These are phyloP conservation scores for Plebejus argus DNA, from an alignment of 2,888 invertebrate genomes.

Conservation along the genomic window DNA sequence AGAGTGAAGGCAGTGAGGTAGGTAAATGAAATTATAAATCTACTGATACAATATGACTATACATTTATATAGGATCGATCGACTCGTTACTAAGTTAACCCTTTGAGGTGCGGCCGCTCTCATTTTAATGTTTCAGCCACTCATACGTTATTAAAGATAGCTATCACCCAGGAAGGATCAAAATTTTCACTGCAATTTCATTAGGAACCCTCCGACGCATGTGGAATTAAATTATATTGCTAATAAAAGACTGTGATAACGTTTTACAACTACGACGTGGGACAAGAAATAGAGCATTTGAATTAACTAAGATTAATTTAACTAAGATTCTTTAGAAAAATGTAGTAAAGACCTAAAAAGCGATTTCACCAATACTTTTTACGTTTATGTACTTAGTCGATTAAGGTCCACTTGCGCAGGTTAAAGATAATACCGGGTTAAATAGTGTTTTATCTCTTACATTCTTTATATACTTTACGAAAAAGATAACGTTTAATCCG, in stretches of 20 bases:
- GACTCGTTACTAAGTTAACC: constrained; percentile 48
- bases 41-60: constrained; percentile 33
- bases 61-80: constrained; percentile 42
- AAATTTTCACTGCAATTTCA: constrained; percentile 73
- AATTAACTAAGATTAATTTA: no score
- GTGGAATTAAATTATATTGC: constrained; percentile 22
- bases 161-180: constrained; percentile 74
- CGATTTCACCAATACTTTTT: neutral
- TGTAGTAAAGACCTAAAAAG: neutral
- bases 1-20: neutral
- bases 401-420: no score
- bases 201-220: constrained; percentile 49
- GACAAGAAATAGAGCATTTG: neutral
- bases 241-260: constrained; percentile 19
- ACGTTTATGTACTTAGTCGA: no score
- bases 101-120: constrained; percentile 63
- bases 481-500: no score
- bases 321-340: neutral
- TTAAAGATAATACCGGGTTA: no score
- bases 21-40: constrained; percentile 20
- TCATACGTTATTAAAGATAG: constrained; percentile 77
- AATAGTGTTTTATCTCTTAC: no score
- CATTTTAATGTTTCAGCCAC: constrained; percentile 71
- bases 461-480: no score
- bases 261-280: neutral